Conservation (phyloP, 2,888 invertebrate genomes). For the Ectropis crepuscularia region DNA sequence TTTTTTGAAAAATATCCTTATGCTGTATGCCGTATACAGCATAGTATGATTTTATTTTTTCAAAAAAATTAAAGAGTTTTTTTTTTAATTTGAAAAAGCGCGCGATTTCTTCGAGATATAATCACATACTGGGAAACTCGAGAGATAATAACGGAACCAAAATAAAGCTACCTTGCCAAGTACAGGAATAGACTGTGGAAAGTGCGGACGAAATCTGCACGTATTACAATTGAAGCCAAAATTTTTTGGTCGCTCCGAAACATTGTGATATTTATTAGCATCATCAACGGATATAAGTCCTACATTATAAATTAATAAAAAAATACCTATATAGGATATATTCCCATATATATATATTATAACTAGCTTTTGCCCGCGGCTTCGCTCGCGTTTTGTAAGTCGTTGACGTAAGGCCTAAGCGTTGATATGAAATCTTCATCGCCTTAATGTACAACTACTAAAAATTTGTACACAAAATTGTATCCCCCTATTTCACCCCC, state of each 20-base stretch:
- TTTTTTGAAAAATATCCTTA: conserved; percentile 61
- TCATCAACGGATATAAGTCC: too few species aligned
- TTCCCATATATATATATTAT: too few species aligned
- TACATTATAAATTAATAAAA: too few species aligned
- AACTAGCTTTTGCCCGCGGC: too few species aligned
- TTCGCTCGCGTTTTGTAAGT: too few species aligned
- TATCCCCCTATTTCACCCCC: too few species aligned
- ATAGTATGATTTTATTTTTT: conserved; percentile 55
- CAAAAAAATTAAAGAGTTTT: conserved; percentile 33
- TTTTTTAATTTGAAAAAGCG: conserved; percentile 44
- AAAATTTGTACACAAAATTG: too few species aligned
- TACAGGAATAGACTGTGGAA: conserved; percentile 57
- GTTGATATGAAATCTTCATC: too few species aligned
- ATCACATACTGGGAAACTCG: conserved; percentile 54
- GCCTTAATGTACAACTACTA: too few species aligned
- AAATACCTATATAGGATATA: too few species aligned
- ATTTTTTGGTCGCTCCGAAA: not conserved
- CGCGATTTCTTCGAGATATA: conserved; percentile 46
- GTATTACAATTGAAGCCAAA: not conserved
- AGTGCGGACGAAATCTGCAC: conserved; percentile 13
- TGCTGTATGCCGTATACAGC: conserved; percentile 73
- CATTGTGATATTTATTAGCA: not conserved
- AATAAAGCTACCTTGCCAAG: conserved; percentile 63
- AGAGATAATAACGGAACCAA: conserved; percentile 53
- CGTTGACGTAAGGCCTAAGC: too few species aligned